Conservation (phyloP, 2,888 invertebrate species). For the Folsomia manolachei region DNA sequence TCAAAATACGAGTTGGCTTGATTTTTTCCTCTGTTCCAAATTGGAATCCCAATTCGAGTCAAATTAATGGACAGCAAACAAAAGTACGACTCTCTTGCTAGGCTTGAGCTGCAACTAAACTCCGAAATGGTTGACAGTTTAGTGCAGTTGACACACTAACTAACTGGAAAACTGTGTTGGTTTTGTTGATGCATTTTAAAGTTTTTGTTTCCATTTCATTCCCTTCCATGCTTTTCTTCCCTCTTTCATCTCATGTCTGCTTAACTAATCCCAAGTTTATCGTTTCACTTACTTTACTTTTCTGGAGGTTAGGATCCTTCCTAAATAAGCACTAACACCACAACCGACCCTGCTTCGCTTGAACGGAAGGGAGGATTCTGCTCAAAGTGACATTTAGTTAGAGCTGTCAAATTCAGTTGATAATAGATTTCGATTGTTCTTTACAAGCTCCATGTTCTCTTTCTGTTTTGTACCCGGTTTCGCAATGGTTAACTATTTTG, state of each 20-base stretch:
- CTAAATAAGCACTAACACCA: not conserved
- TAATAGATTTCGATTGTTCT: slow-evolving; percentile 45
- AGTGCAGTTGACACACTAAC: not conserved
- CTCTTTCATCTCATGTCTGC: not conserved
- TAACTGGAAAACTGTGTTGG: not conserved
- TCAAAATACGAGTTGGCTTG: not conserved
- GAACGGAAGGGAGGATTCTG: not conserved
- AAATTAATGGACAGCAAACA: not conserved
- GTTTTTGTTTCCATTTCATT: not conserved
- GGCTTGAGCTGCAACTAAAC: not conserved
- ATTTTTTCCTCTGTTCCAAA: not conserved
- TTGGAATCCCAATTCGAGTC: not conserved
- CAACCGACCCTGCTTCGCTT: not conserved
- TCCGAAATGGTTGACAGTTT: not conserved
- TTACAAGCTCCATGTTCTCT: not conserved
- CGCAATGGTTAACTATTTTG: not conserved
- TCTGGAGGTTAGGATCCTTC: not conserved
- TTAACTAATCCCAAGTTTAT: not conserved
- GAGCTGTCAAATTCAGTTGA: slow-evolving; percentile 50
- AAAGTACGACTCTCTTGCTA: no score
- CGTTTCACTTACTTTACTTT: no score
- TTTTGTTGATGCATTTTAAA: not conserved
- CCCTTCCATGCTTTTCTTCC: not conserved
- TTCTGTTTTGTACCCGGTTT: not conserved
- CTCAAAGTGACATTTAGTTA: slow-evolving; percentile 41